Evolutionary conservation across 2,888 invertebrate species (phyloP).

Genomic region (Thelaira solivaga): DNA sequence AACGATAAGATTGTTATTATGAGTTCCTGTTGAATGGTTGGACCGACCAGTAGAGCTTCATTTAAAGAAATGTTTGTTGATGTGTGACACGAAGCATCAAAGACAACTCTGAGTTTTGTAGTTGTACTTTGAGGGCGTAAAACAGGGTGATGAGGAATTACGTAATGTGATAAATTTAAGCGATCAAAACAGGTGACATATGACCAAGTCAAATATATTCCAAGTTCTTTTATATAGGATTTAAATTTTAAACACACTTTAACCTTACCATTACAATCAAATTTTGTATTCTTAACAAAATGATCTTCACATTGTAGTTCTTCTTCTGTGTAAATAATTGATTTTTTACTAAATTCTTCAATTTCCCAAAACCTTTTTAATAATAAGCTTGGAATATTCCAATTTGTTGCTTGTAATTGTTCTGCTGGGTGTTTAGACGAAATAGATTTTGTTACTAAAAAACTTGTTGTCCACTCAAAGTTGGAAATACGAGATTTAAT

Average conservation of each 20-base stretch:
- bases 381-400: not conserved
- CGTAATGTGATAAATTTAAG: too few species aligned
- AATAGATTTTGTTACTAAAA: not conserved
- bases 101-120: not conserved
- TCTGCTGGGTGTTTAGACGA: not conserved
- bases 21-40: conserved; percentile 40
- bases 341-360: too few species aligned
- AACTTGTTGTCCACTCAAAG: not conserved
- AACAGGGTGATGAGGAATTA: too few species aligned
- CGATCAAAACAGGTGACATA: too few species aligned
- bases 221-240: too few species aligned
- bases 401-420: not conserved
- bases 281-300: too few species aligned
- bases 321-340: too few species aligned
- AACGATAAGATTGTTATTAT: conserved; percentile 11
- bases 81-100: not conserved
- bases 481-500: not conserved
- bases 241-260: too few species aligned
- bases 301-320: too few species aligned
- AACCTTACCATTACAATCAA: too few species aligned
- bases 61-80: conserved; percentile 28
- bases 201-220: too few species aligned
- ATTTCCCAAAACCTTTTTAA: too few species aligned
- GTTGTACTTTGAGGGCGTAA: not conserved
- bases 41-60: conserved; percentile 41